Evolutionary conservation across 2,113 vertebrate species (phyloP).

Genomic region (Psophia crepitans): DNA sequence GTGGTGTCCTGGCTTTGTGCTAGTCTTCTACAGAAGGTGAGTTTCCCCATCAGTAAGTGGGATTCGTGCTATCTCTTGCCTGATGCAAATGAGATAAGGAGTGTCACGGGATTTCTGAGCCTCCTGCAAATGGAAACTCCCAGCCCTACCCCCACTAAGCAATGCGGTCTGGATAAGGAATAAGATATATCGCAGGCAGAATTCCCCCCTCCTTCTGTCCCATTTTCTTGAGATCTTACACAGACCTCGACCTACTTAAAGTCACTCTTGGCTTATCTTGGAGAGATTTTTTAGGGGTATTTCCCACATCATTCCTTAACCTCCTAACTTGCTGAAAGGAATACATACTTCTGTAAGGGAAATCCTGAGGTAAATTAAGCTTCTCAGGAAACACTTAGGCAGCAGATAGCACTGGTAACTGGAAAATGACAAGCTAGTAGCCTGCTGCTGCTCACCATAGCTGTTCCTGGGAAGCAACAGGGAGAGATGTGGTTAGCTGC

Average conservation of each 20-base stretch:
- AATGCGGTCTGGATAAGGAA: background rate
- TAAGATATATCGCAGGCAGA: background rate
- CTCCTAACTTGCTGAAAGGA: background rate
- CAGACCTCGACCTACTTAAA: background rate
- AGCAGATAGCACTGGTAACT: background rate
- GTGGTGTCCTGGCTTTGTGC: background rate
- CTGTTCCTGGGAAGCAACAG: background rate
- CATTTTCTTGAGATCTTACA: background rate
- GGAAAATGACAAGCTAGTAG: background rate
- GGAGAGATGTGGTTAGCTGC: background rate
- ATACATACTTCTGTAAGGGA: background rate
- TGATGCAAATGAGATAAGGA: background rate
- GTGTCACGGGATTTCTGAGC: background rate
- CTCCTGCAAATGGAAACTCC: background rate
- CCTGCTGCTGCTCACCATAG: background rate
- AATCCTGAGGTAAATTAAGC: background rate
- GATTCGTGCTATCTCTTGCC: background rate
- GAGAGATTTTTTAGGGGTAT: background rate
- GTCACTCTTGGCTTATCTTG: background rate
- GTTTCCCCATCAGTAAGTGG: background rate
- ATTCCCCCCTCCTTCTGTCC: background rate
- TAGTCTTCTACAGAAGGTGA: background rate
- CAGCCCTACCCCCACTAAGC: background rate
- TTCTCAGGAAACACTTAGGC: background rate
- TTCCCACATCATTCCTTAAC: background rate